Evolutionary conservation across 2,797 vertebrate genomes (phyloP), one percentile per base, ranked within the genome.

Genomic region (Chaetophractus vellerosus): DNA sequence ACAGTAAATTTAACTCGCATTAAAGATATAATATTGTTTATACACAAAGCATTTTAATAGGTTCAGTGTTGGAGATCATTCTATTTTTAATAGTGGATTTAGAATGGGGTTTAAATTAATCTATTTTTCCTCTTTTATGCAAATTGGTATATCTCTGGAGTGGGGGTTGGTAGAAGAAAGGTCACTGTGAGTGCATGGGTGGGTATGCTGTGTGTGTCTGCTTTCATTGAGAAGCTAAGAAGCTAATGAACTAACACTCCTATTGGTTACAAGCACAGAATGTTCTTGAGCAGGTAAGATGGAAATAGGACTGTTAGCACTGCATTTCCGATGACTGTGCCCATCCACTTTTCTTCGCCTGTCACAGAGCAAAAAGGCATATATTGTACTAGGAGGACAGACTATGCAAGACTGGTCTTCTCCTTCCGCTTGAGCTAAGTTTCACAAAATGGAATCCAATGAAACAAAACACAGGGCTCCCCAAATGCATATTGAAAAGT

Each of bases 401-500:
- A 90, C 18, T 19, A 36, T 6, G 68, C 50, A 74, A 91, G 64
- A 66, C 76, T 94, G 80, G 91, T 38, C 23, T 24, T 74, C 94
- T 96, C 50, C 24, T 71, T 80, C 64, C 78, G 66, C 75, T 95
- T 63, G 69, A 81, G 61, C 83, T 52, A 81, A 66, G 74, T 80
- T 84, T 93, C 75, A 59, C 85, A 87, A 92, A 96, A 18, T 8
- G 85, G 69, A 79, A 41, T 57, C 80, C 48, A 16, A n/a, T 64
- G 55, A 68, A 95, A 88, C 48, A 82, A 78, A 89, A 36, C 23
- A 48, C 50, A 91, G 88, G 38, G 11, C 41, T 93, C 90, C 93
- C 90, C 26, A 79, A 88, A 79, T 88, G 78, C 24, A 38, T n/a
- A 45, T 2, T 41, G 85, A 94, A 23, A 64, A 55, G 16, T 1